Evolutionary conservation across 2,888 invertebrate species (phyloP), one percentile per base, ranked within the genome.

Genomic region (Harmothoe impar): DNA sequence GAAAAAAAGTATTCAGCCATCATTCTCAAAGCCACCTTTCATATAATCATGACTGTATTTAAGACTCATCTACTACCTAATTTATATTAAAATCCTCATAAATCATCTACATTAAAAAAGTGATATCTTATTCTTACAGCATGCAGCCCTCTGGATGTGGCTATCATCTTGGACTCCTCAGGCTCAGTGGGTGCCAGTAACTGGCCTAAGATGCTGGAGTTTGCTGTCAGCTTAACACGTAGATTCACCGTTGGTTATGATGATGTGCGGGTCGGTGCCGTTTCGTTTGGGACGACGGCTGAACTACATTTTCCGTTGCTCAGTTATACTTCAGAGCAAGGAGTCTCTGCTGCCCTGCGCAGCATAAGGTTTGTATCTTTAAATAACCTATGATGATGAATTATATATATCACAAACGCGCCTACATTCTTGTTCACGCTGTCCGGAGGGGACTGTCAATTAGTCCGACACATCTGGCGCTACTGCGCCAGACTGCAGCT

Each of bases 91-190:
- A n/a, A n/a, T n/a, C n/a, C n/a, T n/a, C n/a, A n/a, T n/a, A n/a
- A n/a, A n/a, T n/a, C n/a, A n/a, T n/a, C n/a, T n/a, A n/a, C n/a
- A n/a, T n/a, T n/a, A n/a, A n/a, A n/a, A n/a, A n/a, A n/a, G n/a
- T n/a, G n/a, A n/a, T n/a, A n/a, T n/a, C n/a, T n/a, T n/a, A n/a
- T n/a, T n/a, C n/a, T n/a, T n/a, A n/a, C 33, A 29, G 77, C 25
- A 23, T 89, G 89, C 54, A 52, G 23, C 25, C 78, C 77, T 7
- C 17, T 89, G 20, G 89, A 89, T 35, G 35, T 89, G 1, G 77
- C 78, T 10, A 43, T 89, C 52, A 86, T 93, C 5, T 43, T 93
- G 52, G 93, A 93, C 77, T 91, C 91, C 0, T 91, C 92, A 0
- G 93, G 92, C 17, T 91, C 89, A 25, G 85, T 93, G 35, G 89